A percentile compares a stretch with the other conserved stretches of the same genome.
phyloP scores from a whole-genome alignment of 1,140 invertebrate species.

The Orius laevigatus region DNA sequence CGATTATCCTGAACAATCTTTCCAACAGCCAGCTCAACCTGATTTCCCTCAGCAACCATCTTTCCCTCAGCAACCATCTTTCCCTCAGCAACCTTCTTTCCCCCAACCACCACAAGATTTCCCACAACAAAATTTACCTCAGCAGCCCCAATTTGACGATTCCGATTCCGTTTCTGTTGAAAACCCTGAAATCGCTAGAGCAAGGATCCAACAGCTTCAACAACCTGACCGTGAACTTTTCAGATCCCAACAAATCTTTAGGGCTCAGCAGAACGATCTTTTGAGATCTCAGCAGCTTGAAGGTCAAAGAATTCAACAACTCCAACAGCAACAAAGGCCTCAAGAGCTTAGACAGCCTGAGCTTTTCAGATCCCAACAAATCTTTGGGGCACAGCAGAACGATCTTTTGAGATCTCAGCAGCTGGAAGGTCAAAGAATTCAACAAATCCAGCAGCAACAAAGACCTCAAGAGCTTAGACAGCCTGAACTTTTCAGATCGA shows the following conservation, averaged over 20 bases:
- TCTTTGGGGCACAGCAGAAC: too few species aligned
- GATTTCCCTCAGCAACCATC: conserved; percentile 11
- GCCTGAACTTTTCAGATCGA: too few species aligned
- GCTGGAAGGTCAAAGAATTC: not conserved
- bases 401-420: too few species aligned
- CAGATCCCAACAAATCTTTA: too few species aligned
- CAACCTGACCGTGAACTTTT: not conserved
- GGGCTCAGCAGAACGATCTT: too few species aligned
- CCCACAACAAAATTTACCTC: conserved; percentile 9
- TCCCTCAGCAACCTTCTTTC: conserved; percentile 11
- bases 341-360: too few species aligned
- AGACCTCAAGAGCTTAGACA: too few species aligned
- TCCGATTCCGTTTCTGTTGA: conserved; percentile 16
- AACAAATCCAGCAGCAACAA: not conserved
- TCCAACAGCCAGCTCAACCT: conserved; percentile 20
- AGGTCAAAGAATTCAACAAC: not conserved
- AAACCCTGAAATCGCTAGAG: conserved; percentile 16
- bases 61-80: conserved; percentile 6
- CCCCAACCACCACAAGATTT: conserved; percentile 1
- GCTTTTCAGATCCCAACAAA: too few species aligned
- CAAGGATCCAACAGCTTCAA: conserved; percentile 2
- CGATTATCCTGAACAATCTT: not conserved
- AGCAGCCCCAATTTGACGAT: conserved; percentile 18
- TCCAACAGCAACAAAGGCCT: not conserved
- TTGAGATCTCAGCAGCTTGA: too few species aligned